Evolutionary conservation across 1,140 invertebrate species (phyloP).

Genomic region (Steinernema khuongi): DNA sequence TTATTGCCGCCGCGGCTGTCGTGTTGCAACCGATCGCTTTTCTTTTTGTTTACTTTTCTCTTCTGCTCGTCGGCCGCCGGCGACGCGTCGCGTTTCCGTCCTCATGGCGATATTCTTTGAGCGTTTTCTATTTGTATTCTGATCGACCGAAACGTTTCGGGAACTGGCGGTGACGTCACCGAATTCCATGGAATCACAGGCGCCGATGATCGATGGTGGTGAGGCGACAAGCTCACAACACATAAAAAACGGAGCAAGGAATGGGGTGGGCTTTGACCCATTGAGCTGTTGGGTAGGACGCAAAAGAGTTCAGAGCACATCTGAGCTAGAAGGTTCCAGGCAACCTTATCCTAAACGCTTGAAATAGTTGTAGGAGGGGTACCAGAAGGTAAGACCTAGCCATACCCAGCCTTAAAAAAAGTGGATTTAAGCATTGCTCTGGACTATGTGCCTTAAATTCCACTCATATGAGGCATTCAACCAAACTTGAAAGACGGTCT

Average conservation of each 20-base stretch:
- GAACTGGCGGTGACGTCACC: not conserved
- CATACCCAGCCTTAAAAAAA: too few species aligned
- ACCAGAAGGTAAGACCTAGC: too few species aligned
- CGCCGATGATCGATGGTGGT: not conserved
- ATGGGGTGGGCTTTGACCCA: too few species aligned
- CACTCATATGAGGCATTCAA: too few species aligned
- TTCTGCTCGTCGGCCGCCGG: not conserved
- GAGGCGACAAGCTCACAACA: not conserved
- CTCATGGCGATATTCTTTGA: conserved; percentile 5
- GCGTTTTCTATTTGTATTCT: conserved; percentile 17
- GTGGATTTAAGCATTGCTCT: too few species aligned
- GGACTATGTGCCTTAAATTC: too few species aligned
- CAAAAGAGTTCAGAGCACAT: too few species aligned
- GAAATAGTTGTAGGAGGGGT: too few species aligned
- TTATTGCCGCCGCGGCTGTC: not conserved
- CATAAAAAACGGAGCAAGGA: not conserved
- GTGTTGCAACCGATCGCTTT: not conserved
- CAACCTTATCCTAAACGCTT: too few species aligned
- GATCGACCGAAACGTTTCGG: not conserved
- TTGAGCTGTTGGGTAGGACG: too few species aligned
- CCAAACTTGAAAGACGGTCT: too few species aligned
- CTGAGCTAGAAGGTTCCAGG: too few species aligned
- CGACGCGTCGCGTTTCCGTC: not conserved
- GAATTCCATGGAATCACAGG: not conserved
- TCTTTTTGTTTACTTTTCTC: conserved; percentile 15